phyloP scores from a whole-genome alignment of 2,113 vertebrate genomes.

The Acanthisitta chloris region DNA sequence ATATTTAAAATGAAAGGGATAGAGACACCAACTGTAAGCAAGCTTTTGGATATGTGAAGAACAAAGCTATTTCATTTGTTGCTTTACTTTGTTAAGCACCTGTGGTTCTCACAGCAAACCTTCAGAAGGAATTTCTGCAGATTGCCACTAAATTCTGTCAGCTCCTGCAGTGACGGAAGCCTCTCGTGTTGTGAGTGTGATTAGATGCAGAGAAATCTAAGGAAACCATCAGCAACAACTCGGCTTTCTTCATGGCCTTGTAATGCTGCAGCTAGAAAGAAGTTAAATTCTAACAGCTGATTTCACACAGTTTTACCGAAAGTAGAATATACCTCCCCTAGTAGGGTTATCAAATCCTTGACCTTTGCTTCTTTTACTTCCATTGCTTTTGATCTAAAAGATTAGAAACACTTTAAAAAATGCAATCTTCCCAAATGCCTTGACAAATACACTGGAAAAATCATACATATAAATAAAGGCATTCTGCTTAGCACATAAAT shows the following conservation, averaged over 20 bases:
- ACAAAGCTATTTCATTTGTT: not conserved
- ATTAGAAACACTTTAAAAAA: slow-evolving; percentile 55
- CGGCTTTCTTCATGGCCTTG: slow-evolving; percentile 13
- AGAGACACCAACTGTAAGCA: not conserved
- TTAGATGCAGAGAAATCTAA: slow-evolving; percentile 52
- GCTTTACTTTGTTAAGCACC: slow-evolving; percentile 32
- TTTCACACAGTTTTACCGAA: slow-evolving; percentile 64
- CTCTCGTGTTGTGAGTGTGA: slow-evolving; percentile 33
- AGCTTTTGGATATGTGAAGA: not conserved
- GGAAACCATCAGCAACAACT: slow-evolving; percentile 36
- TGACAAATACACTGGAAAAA: slow-evolving; percentile 36
- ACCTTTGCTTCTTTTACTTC: slow-evolving; percentile 57
- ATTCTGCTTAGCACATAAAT: slow-evolving; percentile 38
- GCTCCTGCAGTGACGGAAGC: slow-evolving; percentile 29
- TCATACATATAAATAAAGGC: slow-evolving; percentile 20
- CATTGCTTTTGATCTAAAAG: slow-evolving; percentile 65
- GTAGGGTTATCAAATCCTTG: slow-evolving; percentile 59
- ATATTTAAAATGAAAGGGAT: not conserved
- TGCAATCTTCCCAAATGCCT: slow-evolving; percentile 38
- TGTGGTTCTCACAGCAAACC: slow-evolving; percentile 29
- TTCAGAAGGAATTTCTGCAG: slow-evolving; percentile 53
- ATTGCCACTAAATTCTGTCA: slow-evolving; percentile 56
- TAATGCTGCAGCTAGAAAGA: not conserved
- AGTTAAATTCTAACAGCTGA: slow-evolving; percentile 54
- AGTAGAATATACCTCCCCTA: slow-evolving; percentile 33